Percentiles rank a stretch among this genome's conserved stretches.
phyloP scores from a whole-genome alignment of 2,888 invertebrate genomes.

The Rambutsinella grinnellia region DNA sequence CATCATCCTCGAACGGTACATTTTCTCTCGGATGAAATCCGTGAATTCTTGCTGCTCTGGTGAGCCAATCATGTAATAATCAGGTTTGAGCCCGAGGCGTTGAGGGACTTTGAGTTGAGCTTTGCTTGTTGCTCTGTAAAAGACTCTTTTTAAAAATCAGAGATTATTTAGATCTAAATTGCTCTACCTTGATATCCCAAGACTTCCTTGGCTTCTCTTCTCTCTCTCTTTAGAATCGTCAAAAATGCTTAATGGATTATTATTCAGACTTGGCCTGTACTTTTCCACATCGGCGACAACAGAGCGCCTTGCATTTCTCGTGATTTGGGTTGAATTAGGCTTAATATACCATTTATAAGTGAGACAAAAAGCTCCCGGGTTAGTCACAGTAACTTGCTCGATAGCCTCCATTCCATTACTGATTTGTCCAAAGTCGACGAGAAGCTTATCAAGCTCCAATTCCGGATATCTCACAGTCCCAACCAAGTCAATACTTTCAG shows the following conservation, averaged over 20 bases:
- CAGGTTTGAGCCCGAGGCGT: no score
- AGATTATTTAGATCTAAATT: no score
- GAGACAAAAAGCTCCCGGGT: conserved; percentile 46
- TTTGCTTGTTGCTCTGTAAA: no score
- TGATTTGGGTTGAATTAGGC: conserved; percentile 31
- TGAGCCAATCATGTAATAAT: no score
- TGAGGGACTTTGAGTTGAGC: no score
- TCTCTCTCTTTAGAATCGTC: no score
- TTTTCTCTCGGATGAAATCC: conserved; percentile 24
- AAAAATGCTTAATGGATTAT: no score
- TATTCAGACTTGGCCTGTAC: no score
- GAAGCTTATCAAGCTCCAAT: conserved; percentile 13
- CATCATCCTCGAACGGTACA: conserved; percentile 46
- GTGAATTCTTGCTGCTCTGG: no score
- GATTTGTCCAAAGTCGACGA: conserved; percentile 51
- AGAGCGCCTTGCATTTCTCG: conserved; percentile 9
- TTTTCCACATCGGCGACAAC: conserved; percentile 20
- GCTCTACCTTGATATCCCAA: no score
- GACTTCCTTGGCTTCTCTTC: no score
- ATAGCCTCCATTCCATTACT: conserved; percentile 55
- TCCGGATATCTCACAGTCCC: conserved; percentile 55
- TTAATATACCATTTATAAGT: conserved; percentile 60
- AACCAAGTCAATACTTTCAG: conserved; percentile 33
- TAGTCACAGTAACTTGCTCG: conserved; percentile 51
- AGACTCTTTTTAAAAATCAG: no score